Evolutionary conservation across 2,797 vertebrate species (phyloP).

Genomic region (Channallabes apus): DNA sequence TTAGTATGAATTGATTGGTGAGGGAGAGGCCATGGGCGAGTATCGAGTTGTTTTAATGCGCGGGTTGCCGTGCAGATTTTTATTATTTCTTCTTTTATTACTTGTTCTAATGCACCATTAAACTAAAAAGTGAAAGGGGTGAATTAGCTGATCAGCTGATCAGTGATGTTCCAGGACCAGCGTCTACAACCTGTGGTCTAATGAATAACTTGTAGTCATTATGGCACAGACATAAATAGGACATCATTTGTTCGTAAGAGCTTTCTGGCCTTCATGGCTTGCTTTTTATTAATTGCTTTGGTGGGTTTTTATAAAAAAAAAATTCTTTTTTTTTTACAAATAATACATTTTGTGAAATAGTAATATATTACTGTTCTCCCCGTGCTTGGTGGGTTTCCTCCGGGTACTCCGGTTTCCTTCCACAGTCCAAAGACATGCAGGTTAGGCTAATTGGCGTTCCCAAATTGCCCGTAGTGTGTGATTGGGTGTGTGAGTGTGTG

Average conservation of each 20-base stretch:
- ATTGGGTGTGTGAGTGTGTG: too few relatives aligned
- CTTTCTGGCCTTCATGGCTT: conserved; percentile 39
- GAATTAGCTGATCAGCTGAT: neutral
- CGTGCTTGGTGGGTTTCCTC: too few relatives aligned
- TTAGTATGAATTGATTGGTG: conserved; percentile 46
- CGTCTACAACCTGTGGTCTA: conserved; percentile 32
- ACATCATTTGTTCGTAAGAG: conserved; percentile 39
- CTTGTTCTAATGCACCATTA: neutral
- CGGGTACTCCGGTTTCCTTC: too few relatives aligned
- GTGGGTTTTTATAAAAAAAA: neutral
- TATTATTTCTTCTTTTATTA: too few relatives aligned
- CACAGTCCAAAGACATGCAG: too few relatives aligned
- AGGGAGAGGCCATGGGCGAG: conserved; percentile 9
- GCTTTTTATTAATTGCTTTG: conserved; percentile 2
- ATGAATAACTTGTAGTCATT: conserved; percentile 67
- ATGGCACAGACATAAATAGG: conserved; percentile 34
- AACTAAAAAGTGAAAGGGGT: neutral
- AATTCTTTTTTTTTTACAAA: too few relatives aligned
- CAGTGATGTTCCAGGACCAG: neutral
- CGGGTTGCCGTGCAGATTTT: neutral
- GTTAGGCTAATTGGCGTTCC: too few relatives aligned
- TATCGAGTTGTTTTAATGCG: conserved; percentile 57
- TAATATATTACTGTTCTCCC: neutral
- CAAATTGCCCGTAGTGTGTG: too few relatives aligned
- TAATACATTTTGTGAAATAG: neutral